Evolutionary conservation across 2,888 invertebrate species (phyloP).

Genomic region (Conomelus anceps): DNA sequence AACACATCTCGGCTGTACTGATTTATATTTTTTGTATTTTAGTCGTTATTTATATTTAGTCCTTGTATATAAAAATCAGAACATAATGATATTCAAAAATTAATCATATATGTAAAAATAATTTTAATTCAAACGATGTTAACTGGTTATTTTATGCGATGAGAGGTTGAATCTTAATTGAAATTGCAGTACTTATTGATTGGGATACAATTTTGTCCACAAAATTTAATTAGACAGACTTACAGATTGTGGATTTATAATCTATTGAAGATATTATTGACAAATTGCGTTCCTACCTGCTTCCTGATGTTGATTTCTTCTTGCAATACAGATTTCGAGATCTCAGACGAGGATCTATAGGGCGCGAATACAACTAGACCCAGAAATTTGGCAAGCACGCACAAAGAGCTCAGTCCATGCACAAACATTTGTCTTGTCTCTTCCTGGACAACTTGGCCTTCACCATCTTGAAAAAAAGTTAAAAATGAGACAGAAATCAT

Average conservation of each 20-base stretch:
- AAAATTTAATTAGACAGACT: no score
- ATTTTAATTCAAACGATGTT: no score
- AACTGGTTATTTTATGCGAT: no score
- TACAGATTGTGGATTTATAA: neutral
- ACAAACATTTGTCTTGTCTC: neutral
- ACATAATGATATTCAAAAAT: no score
- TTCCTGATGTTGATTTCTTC: conserved; percentile 18
- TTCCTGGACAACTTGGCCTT: conserved; percentile 2
- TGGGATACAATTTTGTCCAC: no score
- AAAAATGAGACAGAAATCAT: neutral
- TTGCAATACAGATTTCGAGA: conserved; percentile 5
- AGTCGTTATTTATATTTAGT: no score
- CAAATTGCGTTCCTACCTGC: conserved; percentile 4
- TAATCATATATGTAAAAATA: no score
- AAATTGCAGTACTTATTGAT: no score
- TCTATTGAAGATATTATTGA: neutral
- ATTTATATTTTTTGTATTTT: no score
- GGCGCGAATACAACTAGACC: conserved; percentile 18
- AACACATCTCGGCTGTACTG: no score
- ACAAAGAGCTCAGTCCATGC: neutral
- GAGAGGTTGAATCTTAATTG: no score
- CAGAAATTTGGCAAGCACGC: conserved; percentile 23
- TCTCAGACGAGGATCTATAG: neutral
- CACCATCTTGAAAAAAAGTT: neutral
- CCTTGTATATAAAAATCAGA: no score